These are phyloP conservation scores for Sebastes cheni DNA, from an alignment of 2,797 vertebrate genomes.

Conservation along the genomic window DNA sequence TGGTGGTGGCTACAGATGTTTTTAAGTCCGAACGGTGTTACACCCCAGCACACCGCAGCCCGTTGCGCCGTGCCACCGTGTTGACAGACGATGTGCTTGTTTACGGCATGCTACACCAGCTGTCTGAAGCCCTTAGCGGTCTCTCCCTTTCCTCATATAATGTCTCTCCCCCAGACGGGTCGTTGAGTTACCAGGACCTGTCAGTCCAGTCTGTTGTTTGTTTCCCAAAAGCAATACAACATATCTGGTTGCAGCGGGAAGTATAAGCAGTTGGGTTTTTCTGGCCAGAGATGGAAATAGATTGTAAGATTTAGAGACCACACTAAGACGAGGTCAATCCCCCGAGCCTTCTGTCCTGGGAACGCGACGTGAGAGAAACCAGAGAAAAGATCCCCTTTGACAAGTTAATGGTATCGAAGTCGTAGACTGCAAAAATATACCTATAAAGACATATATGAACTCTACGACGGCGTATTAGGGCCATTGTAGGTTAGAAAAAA, in stretches of 20 bases:
- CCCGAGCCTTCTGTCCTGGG: constrained; percentile 26
- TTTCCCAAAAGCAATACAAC: constrained; percentile 64
- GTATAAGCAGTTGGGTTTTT: constrained; percentile 63
- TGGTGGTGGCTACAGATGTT: constrained; percentile 53
- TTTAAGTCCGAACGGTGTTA: constrained; percentile 43
- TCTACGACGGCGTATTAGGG: neutral
- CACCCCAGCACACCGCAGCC: constrained; percentile 41
- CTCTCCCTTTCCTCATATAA: constrained; percentile 24
- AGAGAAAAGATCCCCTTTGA: constrained; percentile 22
- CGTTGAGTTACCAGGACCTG: constrained; percentile 49
- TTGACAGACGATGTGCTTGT: constrained; percentile 73
- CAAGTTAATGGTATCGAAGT: constrained; percentile 22
- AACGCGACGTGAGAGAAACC: constrained; percentile 30
- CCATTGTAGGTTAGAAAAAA: neutral
- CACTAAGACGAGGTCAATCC: constrained; percentile 37
- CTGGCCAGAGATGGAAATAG: constrained; percentile 58
- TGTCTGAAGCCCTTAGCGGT: constrained; percentile 50
- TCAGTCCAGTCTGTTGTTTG: constrained; percentile 63
- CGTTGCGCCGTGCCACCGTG: constrained; percentile 41
- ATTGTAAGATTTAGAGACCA: constrained; percentile 55
- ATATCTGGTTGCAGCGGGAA: constrained; percentile 70
- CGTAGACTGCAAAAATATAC: neutral
- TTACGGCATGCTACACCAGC: constrained; percentile 64
- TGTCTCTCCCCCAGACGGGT: constrained; percentile 28
- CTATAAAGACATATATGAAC: neutral